Percentiles rank a stretch among this genome's conserved stretches.
Conservation (phyloP, 2,797 vertebrate species). For the Lithobates sylvaticus region DNA sequence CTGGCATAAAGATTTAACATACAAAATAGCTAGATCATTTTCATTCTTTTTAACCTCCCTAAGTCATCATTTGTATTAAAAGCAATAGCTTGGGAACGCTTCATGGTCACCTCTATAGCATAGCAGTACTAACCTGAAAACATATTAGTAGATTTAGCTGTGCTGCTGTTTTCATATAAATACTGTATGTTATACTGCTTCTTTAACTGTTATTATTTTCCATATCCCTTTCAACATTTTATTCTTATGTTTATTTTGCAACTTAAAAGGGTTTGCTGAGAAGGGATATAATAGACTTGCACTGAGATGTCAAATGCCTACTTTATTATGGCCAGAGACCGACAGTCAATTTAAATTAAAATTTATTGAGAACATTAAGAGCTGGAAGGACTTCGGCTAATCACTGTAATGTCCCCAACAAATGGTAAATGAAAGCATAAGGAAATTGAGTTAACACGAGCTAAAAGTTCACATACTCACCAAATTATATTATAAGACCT, state of each 20-base stretch:
- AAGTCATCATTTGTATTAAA: conserved; percentile 18
- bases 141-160: conserved; percentile 8
- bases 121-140: conserved; percentile 1
- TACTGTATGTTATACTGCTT: not conserved
- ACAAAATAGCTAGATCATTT: not conserved
- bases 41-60: not conserved
- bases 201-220: conserved; percentile 36
- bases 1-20: conserved; percentile 9
- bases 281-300: conserved; percentile 68
- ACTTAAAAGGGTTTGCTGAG: conserved; percentile 59
- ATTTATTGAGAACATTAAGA: conserved; percentile 84
- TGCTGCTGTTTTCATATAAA: conserved; percentile 19
- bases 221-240: conserved; percentile 48
- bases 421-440: conserved; percentile 85
- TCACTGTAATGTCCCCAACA: conserved; percentile 82
- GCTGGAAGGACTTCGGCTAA: conserved; percentile 81
- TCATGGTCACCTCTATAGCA: conserved; percentile 11
- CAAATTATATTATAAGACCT: conserved; percentile 79
- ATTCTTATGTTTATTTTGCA: conserved; percentile 65
- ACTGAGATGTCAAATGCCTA: conserved; percentile 77
- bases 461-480: conserved; percentile 84
- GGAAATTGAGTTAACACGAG: conserved; percentile 84
- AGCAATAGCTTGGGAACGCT: not conserved
- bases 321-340: conserved; percentile 80
- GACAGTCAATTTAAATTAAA: conserved; percentile 84